These are phyloP conservation scores for Acanthosoma haemorrhoidale DNA, from an alignment of 2,888 invertebrate genomes.

Conservation along the genomic window DNA sequence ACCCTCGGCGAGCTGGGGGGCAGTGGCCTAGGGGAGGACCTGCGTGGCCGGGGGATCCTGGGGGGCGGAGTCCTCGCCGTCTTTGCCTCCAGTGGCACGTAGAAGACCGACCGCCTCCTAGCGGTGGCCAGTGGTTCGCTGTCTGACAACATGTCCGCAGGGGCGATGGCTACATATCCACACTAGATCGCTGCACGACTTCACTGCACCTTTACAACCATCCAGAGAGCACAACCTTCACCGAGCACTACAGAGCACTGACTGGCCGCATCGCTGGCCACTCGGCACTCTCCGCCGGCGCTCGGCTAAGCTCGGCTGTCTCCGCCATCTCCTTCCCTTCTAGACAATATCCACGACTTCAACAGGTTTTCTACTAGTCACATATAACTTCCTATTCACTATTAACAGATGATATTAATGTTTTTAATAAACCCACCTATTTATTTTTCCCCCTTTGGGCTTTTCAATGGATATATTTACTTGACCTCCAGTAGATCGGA, in stretches of 20 bases:
- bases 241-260: constrained; percentile 46
- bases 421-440: too few relatives aligned
- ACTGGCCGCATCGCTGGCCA: constrained; percentile 43
- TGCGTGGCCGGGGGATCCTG: constrained; percentile 18
- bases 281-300: constrained; percentile 25
- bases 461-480: too few relatives aligned
- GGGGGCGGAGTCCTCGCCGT: constrained; percentile 6
- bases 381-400: too few relatives aligned
- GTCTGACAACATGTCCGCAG: constrained; percentile 48
- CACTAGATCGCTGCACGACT: constrained; percentile 27
- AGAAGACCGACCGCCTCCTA: constrained; percentile 67
- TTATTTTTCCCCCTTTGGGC: too few relatives aligned
- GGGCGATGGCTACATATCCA: not conserved
- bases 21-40: constrained; percentile 28
- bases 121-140: constrained; percentile 46
- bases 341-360: not conserved
- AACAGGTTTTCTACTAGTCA: too few relatives aligned
- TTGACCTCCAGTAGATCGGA: too few relatives aligned
- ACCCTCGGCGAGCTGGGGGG: constrained; percentile 18
- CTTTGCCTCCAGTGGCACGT: constrained; percentile 53
- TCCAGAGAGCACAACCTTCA: constrained; percentile 41
- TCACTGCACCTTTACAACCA: constrained; percentile 49
- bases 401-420: too few relatives aligned
- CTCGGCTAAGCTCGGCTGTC: constrained; percentile 34
- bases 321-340: constrained; percentile 26